Evolutionary conservation across 1,140 invertebrate species (phyloP).

Genomic region (Limonius californicus): DNA sequence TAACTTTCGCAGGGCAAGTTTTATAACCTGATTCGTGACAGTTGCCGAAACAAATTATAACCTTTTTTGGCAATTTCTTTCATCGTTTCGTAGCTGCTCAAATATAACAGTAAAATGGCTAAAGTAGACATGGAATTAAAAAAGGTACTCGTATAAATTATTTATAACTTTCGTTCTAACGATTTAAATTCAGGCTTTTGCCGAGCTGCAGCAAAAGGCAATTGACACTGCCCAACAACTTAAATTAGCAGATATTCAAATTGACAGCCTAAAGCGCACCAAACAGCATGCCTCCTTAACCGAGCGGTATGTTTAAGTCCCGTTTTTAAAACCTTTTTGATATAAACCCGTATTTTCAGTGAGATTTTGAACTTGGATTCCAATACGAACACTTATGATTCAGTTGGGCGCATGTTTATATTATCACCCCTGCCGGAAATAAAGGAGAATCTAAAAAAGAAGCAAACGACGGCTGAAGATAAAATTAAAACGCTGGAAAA

Average conservation of each 20-base stretch:
- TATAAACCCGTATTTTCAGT: slow-evolving; percentile 37
- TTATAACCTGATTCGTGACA: no score
- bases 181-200: slow-evolving; percentile 75
- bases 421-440: slow-evolving; percentile 63
- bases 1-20: no score
- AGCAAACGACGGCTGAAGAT: slow-evolving; percentile 58
- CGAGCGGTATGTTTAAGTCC: slow-evolving; percentile 50
- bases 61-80: not conserved
- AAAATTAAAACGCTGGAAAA: slow-evolving; percentile 72
- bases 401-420: slow-evolving; percentile 82
- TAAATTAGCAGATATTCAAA: slow-evolving; percentile 74
- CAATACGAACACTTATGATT: slow-evolving; percentile 58
- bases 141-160: no score
- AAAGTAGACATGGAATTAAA: slow-evolving; percentile 46
- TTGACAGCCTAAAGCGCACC: slow-evolving; percentile 63
- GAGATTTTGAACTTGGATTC: slow-evolving; percentile 40
- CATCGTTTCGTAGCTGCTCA: not conserved
- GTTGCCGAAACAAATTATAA: no score
- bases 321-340: slow-evolving; percentile 18
- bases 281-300: slow-evolving; percentile 71
- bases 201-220: slow-evolving; percentile 80
- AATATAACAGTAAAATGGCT: slow-evolving; percentile 35
- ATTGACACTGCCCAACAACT: slow-evolving; percentile 76
- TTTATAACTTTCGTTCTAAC: no score
- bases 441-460: slow-evolving; percentile 59